Conservation (phyloP, 53 echinoderm and acorn worm species). For the Mesocentrotus franciscanus region DNA sequence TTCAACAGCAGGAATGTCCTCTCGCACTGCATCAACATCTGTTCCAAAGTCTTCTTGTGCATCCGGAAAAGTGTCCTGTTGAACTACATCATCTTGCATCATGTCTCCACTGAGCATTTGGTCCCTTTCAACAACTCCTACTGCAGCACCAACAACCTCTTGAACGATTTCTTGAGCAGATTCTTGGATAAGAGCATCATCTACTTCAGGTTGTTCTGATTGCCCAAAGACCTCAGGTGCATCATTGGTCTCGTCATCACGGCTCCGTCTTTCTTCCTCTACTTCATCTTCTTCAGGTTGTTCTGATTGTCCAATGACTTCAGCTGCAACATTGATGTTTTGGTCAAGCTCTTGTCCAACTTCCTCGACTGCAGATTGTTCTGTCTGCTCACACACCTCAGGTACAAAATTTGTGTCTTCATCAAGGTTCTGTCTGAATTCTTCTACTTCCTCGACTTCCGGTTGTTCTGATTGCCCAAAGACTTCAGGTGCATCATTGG, state of each 20-base stretch:
- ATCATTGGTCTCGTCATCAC: not conserved
- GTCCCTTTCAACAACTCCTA: conserved; percentile 65
- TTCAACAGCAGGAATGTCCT: conserved; percentile 24
- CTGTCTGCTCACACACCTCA: not conserved
- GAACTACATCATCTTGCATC: conserved; percentile 4
- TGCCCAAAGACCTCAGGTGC: not conserved
- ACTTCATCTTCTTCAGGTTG: not conserved
- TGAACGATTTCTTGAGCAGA: conserved; percentile 59
- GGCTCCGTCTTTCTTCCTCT: not conserved
- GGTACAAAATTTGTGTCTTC: not conserved
- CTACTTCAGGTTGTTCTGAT: conserved; percentile 14
- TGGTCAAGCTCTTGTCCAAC: not conserved
- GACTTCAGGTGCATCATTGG: not conserved
- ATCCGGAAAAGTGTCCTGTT: conserved; percentile 27
- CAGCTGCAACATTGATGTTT: not conserved
- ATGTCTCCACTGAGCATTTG: conserved; percentile 37
- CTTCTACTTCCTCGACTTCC: not conserved
- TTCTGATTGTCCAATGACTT: not conserved
- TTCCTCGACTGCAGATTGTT: not conserved
- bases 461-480: conserved; percentile 6
- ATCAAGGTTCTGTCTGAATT: not conserved
- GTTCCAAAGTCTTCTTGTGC: conserved; percentile 30
- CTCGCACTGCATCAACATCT: conserved; percentile 53
- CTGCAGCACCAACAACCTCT: conserved; percentile 54
- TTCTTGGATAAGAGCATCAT: conserved; percentile 50